phyloP scores from a whole-genome alignment of 2,113 vertebrate genomes.

The Cottus gobio region DNA sequence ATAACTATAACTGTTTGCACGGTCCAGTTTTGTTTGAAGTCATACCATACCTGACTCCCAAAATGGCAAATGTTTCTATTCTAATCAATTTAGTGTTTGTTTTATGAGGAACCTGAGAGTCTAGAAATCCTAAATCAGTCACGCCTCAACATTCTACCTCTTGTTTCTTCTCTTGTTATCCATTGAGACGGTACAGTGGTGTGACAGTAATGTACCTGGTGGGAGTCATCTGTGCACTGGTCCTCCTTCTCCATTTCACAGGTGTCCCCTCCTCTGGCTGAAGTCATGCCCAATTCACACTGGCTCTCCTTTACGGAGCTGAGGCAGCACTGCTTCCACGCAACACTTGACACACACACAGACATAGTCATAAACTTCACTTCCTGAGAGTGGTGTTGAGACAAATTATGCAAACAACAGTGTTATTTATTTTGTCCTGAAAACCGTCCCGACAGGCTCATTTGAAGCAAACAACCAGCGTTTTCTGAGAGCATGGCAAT shows the following conservation, averaged over 20 bases:
- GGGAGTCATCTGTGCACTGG: slow-evolving; percentile 82
- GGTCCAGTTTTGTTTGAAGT: neutral
- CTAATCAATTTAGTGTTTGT: slow-evolving; percentile 7
- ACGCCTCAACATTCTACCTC: neutral
- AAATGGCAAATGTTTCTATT: neutral
- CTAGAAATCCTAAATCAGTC: neutral
- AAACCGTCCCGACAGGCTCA: neutral
- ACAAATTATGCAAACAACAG: neutral
- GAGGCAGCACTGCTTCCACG: slow-evolving; percentile 90
- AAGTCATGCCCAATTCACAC: slow-evolving; percentile 87
- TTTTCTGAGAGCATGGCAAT: neutral
- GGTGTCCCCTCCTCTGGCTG: slow-evolving; percentile 84
- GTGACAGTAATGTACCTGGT: slow-evolving; percentile 77
- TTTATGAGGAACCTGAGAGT: neutral
- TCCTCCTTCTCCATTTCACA: slow-evolving; percentile 81
- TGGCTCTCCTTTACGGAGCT: slow-evolving; percentile 87
- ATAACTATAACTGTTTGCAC: no score
- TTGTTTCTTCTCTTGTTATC: neutral
- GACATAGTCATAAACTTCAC: neutral
- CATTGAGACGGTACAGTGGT: neutral
- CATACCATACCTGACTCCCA: neutral
- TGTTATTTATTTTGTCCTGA: neutral
- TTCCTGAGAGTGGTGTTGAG: neutral
- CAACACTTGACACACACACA: slow-evolving; percentile 81
- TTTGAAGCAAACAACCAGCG: neutral